phyloP scores from a whole-genome alignment of 2,113 vertebrate genomes.

The Meles meles region DNA sequence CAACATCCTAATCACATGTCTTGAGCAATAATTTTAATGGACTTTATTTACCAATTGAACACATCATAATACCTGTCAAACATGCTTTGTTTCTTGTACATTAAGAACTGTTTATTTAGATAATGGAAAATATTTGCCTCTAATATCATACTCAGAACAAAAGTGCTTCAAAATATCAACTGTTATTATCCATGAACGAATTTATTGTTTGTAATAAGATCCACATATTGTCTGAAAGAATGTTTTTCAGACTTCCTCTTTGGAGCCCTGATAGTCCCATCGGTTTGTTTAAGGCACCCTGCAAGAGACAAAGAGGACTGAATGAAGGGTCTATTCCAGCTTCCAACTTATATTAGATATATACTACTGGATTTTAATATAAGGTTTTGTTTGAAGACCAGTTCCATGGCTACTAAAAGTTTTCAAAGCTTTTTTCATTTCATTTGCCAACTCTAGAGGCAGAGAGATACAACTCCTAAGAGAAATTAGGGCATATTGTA shows the following conservation, averaged over 20 bases:
- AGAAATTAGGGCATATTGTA: not conserved
- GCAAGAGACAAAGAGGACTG: not conserved
- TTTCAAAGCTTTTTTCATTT: not conserved
- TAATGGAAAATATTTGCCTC: not conserved
- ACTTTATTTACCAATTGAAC: not conserved
- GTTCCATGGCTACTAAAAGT: not conserved
- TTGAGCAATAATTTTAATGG: not conserved
- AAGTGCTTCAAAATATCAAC: slow-evolving; percentile 2
- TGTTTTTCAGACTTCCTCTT: not conserved
- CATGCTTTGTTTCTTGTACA: not conserved
- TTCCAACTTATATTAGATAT: slow-evolving; percentile 16
- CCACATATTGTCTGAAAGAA: not conserved
- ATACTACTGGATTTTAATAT: not conserved
- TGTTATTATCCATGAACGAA: not conserved
- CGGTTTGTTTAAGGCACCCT: not conserved
- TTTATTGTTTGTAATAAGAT: not conserved
- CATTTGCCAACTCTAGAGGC: not conserved
- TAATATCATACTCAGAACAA: slow-evolving; percentile 22
- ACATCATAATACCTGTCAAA: not conserved
- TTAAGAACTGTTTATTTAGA: not conserved
- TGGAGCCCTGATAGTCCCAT: not conserved
- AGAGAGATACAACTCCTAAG: not conserved
- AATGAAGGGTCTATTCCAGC: not conserved
- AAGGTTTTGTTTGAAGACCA: not conserved
- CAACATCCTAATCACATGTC: not conserved